A percentile compares a stretch with the other conserved stretches of the same genome.
Evolutionary conservation across 2,113 vertebrate species (phyloP).

Genomic region (Cynopterus brachyotis): DNA sequence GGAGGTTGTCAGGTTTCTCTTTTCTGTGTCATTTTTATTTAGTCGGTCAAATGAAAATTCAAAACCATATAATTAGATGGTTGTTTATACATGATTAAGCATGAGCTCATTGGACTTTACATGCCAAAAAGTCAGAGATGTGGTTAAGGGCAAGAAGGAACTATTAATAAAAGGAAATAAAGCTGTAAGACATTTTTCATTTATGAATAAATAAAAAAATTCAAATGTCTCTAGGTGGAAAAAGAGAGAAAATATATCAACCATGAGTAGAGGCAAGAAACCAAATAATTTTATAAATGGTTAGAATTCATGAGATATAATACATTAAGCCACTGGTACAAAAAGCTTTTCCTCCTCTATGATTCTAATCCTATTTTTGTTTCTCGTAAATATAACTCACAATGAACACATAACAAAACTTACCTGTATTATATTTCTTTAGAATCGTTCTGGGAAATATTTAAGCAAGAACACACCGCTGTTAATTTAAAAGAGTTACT

Average conservation of each 20-base stretch:
- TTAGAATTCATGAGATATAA: constrained; percentile 52
- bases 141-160: constrained; percentile 66
- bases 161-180: constrained; percentile 72
- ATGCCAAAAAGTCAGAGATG: constrained; percentile 71
- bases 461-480: constrained; percentile 59
- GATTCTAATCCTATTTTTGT: constrained; percentile 54
- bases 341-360: constrained; percentile 54
- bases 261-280: constrained; percentile 48
- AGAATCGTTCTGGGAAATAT: constrained; percentile 64
- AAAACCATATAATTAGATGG: constrained; percentile 75
- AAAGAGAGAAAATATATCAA: constrained; percentile 49
- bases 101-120: constrained; percentile 67
- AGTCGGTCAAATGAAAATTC: constrained; percentile 72
- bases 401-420: constrained; percentile 61
- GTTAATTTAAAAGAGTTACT: constrained; percentile 58
- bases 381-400: constrained; percentile 50
- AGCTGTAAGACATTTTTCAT: constrained; percentile 67
- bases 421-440: constrained; percentile 65
- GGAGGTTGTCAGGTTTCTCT: constrained; percentile 63
- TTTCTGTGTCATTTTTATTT: constrained; percentile 71
- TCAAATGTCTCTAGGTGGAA: constrained; percentile 51
- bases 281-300: constrained; percentile 55
- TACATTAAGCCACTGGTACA: background rate
- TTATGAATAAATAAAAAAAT: constrained; percentile 75
- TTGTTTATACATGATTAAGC: constrained; percentile 76